These are phyloP conservation scores for Terrapene triunguis DNA, from an alignment of 2,113 vertebrate genomes.

Conservation along the genomic window DNA sequence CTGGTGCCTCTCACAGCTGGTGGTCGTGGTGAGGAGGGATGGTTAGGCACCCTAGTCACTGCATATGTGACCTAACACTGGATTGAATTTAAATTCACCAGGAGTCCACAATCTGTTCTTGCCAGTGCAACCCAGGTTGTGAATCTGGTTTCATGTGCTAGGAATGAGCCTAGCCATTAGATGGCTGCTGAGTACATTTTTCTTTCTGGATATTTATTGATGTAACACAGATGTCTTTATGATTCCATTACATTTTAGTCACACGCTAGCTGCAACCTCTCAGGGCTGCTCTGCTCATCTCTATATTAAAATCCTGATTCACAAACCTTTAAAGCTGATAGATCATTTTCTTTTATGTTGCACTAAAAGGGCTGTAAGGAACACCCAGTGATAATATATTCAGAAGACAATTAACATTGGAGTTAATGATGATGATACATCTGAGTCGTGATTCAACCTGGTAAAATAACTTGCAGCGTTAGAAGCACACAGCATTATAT, in stretches of 20 bases:
- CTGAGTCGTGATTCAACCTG: conserved; percentile 30
- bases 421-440: conserved; percentile 35
- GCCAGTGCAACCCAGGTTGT: background rate
- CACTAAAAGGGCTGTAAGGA: conserved; percentile 44
- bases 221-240: background rate
- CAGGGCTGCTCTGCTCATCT: background rate
- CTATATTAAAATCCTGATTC: background rate
- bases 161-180: accelerated
- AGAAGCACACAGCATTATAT: background rate
- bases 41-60: background rate
- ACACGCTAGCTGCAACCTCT: background rate
- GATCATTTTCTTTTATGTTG: conserved; percentile 54
- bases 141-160: accelerated
- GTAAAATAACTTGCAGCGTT: conserved; percentile 31
- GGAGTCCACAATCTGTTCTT: background rate
- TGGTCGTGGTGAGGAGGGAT: accelerated
- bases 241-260: background rate
- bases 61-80: background rate
- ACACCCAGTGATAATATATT: conserved; percentile 35
- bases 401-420: conserved; percentile 50
- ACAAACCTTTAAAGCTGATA: background rate
- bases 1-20: background rate
- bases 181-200: accelerated
- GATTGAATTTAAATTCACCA: background rate
- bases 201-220: background rate